phyloP scores from a whole-genome alignment of 2,888 invertebrate species.

The Corbicula japonica region DNA sequence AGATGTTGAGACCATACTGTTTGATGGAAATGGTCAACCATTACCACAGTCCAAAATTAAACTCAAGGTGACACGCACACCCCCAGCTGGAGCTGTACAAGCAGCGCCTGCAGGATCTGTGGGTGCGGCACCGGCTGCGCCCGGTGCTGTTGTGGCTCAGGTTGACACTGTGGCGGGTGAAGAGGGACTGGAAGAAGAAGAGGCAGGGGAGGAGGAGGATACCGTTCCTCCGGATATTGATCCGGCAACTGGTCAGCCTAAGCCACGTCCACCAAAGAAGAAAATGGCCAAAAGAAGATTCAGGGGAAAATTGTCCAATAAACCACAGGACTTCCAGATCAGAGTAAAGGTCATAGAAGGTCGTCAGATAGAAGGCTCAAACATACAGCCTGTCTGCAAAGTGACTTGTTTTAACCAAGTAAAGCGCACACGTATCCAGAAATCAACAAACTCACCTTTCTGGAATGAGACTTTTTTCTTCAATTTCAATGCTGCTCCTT shows the following conservation, averaged over 20 bases:
- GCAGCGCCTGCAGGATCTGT: constrained; percentile 45
- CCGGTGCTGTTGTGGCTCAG: constrained; percentile 17
- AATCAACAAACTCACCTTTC: constrained; percentile 86
- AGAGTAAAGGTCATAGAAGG: constrained; percentile 87
- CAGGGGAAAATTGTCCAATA: constrained; percentile 83
- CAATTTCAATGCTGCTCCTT: constrained; percentile 85
- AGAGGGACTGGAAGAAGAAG: constrained; percentile 76
- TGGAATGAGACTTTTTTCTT: constrained; percentile 87
- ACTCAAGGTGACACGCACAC: constrained; percentile 79
- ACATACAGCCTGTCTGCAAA: constrained; percentile 86
- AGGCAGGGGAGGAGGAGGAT: constrained; percentile 76
- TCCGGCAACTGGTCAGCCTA: constrained; percentile 68
- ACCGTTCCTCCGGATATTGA: constrained; percentile 71
- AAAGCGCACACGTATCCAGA: constrained; percentile 86
- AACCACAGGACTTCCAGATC: constrained; percentile 86
- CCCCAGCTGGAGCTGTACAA: constrained; percentile 74
- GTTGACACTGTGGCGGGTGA: constrained; percentile 70
- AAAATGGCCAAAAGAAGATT: constrained; percentile 65
- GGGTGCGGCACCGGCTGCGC: constrained; percentile 27
- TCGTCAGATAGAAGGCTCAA: constrained; percentile 86
- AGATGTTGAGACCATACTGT: constrained; percentile 81
- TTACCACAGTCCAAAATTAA: constrained; percentile 81
- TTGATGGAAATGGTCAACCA: constrained; percentile 83
- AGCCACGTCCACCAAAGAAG: constrained; percentile 69
- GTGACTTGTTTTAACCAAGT: constrained; percentile 85